phyloP scores from a whole-genome alignment of 2,888 invertebrate species.

The Drosophila emarginata region DNA sequence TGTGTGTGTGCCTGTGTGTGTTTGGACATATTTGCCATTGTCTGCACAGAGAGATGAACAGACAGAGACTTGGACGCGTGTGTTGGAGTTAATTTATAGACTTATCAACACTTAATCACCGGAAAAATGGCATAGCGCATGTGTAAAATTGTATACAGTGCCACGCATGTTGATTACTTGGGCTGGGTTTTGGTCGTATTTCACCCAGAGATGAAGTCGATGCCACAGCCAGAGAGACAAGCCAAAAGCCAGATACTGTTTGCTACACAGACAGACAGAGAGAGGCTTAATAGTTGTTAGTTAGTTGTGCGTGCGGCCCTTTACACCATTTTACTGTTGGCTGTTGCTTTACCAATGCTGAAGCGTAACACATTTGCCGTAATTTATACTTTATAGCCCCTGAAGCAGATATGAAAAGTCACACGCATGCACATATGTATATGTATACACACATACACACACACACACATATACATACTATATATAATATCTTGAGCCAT shows the following conservation, averaged over 20 bases:
- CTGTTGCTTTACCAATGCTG: conserved; percentile 15
- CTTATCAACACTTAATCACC: conserved; percentile 78
- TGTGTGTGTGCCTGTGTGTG: background rate
- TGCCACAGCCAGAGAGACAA: conserved; percentile 17
- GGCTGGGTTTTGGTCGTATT: conserved; percentile 37
- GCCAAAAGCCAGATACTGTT: no score
- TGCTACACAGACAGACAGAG: conserved; percentile 4
- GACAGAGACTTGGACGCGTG: conserved; percentile 33
- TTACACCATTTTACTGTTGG: conserved; percentile 18
- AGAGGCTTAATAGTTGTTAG: conserved; percentile 76
- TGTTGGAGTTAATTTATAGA: conserved; percentile 71
- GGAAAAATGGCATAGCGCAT: conserved; percentile 68
- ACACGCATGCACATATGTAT: conserved; percentile 14
- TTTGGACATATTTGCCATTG: conserved; percentile 39
- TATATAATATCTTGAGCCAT: conserved; percentile 53
- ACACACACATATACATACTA: background rate
- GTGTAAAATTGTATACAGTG: conserved; percentile 64
- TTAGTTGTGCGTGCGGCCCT: conserved; percentile 70
- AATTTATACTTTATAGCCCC: conserved; percentile 77
- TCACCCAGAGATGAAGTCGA: conserved; percentile 40
- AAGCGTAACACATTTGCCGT: conserved; percentile 67
- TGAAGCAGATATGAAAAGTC: conserved; percentile 71
- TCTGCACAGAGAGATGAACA: conserved; percentile 35
- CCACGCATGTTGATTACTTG: conserved; percentile 72
- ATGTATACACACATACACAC: conserved; percentile 11